phyloP scores from a whole-genome alignment of 2,797 vertebrate genomes.

The Eupleurogrammus muticus region DNA sequence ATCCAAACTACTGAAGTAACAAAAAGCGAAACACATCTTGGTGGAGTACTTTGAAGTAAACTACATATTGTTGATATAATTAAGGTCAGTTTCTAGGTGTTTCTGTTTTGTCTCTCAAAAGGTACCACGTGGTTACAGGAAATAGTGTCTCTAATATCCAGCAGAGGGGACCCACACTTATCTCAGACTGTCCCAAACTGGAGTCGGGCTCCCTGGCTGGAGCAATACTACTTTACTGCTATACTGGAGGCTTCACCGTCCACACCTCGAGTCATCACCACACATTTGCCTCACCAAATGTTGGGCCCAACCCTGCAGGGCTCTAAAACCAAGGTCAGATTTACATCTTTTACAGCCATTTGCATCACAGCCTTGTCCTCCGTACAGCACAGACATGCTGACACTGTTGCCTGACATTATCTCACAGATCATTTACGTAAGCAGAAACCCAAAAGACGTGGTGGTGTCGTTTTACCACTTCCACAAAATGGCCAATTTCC shows the following conservation, averaged over 20 bases:
- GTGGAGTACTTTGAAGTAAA: no score
- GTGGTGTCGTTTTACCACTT: constrained; percentile 90
- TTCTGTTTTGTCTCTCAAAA: constrained; percentile 49
- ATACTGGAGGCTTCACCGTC: constrained; percentile 52
- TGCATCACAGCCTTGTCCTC: background rate
- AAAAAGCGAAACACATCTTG: no score
- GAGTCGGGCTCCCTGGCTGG: constrained; percentile 89
- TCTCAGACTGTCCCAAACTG: constrained; percentile 87
- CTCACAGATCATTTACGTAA: constrained; percentile 88
- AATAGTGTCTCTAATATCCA: constrained; percentile 85
- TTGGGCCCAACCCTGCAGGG: constrained; percentile 78
- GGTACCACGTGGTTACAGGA: constrained; percentile 96
- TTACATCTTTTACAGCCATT: background rate
- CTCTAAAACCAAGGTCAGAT: constrained; percentile 86
- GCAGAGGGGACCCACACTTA: constrained; percentile 73
- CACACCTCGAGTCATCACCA: constrained; percentile 84
- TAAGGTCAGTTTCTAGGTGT: background rate
- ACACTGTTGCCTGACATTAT: background rate
- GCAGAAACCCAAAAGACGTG: constrained; percentile 91
- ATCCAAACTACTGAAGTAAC: no score
- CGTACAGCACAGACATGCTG: background rate
- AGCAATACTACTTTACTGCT: constrained; percentile 81
- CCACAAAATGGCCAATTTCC: constrained; percentile 88
- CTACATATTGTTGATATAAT: background rate
- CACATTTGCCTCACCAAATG: constrained; percentile 84